Base-by-base conservation (phyloP, 35 echinoderm and acorn worm genomes). In the Nesometra sesokonis region DNA sequence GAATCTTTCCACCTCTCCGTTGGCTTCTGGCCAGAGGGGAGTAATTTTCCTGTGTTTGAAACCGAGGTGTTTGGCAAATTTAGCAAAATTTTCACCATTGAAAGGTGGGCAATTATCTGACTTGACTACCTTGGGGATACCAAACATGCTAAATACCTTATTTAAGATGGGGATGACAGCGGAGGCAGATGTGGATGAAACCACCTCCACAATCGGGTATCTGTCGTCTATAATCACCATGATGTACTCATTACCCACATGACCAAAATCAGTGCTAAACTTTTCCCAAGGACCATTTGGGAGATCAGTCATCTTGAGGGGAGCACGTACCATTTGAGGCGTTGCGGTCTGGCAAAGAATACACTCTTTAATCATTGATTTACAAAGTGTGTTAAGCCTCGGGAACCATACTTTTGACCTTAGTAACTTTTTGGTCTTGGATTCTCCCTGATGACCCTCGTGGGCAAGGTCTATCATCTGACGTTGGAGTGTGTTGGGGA, bases 11-110 rank as follows among this genome's bases (percentile, higher is more conserved):
- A 90, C 87, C 30, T 92, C 80, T 31, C 93, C 93, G 77, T 97
- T 97, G 52, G 91, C 94, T 38, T 92, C 84, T 0, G 88, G 94
- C 94, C 94, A 97, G 43, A 52, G n/a, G 0, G 94, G 94, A 0
- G 88, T 93, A 0, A 97, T 34, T 90, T 88, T 87, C 0, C 91
- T 82, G 82, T 97, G 88, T 21, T 79, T 0, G 77, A 97, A 97
- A 34, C 94, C 94, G 5, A 97, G 67, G 40, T 97, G 90, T 3
- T 86, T 76, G 7, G 94, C 79, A 90, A 93, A 93, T 17, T 77
- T 9, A 30, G 80, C 52, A 78, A 97, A 97, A 21, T 90, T 91
- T 17, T 81, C 35, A 81, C 79, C 32, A 30, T 81, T 81, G 79
- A 81, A 81, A 17, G 79, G 79, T 13, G 32, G 32, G 32, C 32